Percentiles rank a stretch among this genome's conserved stretches.
These are phyloP conservation scores for Cephus spinipes DNA, from an alignment of 2,888 invertebrate genomes.

Conservation along the genomic window DNA sequence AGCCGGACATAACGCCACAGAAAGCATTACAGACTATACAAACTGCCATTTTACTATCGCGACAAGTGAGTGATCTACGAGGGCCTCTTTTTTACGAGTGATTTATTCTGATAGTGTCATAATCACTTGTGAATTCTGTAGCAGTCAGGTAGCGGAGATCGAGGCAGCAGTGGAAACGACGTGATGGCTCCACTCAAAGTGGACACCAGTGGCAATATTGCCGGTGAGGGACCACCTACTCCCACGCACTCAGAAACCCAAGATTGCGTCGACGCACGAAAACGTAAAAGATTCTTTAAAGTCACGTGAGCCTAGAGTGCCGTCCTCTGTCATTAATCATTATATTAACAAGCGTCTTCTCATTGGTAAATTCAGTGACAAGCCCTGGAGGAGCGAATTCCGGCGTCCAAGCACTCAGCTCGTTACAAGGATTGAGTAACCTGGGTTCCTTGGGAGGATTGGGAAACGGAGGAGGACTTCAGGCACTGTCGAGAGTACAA, in stretches of 20 bases:
- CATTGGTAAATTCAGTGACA: slow-evolving; percentile 54
- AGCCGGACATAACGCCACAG: slow-evolving; percentile 69
- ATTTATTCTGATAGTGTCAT: not conserved
- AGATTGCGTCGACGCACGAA: slow-evolving; percentile 73
- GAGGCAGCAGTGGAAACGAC: slow-evolving; percentile 56
- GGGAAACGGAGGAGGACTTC: slow-evolving; percentile 62
- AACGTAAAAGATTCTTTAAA: slow-evolving; percentile 68
- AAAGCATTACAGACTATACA: slow-evolving; percentile 71
- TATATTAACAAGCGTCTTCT: not conserved
- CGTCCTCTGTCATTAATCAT: not conserved
- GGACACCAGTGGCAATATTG: slow-evolving; percentile 66
- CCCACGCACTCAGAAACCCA: slow-evolving; percentile 83
- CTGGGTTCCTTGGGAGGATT: slow-evolving; percentile 69
- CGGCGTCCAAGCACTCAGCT: slow-evolving; percentile 70
- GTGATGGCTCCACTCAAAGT: slow-evolving; percentile 69
- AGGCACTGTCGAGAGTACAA: slow-evolving; percentile 69
- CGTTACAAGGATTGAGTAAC: slow-evolving; percentile 73
- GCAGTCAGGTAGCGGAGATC: slow-evolving; percentile 59
- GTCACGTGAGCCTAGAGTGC: not conserved
- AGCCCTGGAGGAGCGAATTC: slow-evolving; percentile 65
- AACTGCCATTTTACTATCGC: slow-evolving; percentile 62
- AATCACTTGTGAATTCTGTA: slow-evolving; percentile 14
- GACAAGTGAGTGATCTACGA: slow-evolving; percentile 54
- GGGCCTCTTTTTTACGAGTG: not conserved
- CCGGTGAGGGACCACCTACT: slow-evolving; percentile 77